These are phyloP conservation scores for Callochromis pleurospilus DNA, from an alignment of 2,113 vertebrate genomes.

Conservation along the genomic window DNA sequence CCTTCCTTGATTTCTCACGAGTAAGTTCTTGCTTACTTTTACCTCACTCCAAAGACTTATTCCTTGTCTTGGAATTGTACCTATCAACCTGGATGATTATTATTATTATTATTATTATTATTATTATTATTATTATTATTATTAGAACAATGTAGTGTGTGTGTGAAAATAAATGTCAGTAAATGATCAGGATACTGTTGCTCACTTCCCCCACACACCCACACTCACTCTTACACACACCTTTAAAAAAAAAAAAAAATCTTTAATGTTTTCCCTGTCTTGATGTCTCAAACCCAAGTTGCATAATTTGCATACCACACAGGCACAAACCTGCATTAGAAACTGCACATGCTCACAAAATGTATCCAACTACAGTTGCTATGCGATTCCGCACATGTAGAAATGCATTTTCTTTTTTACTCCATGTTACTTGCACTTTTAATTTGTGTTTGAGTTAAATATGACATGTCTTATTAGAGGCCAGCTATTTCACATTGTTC, in stretches of 20 bases:
- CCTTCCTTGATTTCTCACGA: background rate
- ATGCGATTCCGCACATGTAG: background rate
- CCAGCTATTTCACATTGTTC: background rate
- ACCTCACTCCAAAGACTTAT: background rate
- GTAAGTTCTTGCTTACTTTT: background rate
- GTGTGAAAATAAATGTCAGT: background rate
- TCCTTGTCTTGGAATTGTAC: background rate
- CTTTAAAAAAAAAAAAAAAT: background rate
- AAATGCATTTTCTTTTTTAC: background rate
- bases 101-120: accelerated
- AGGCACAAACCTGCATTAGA: background rate
- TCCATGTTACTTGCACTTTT: background rate
- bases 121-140: background rate
- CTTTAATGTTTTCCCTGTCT: background rate
- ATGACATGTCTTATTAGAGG: background rate
- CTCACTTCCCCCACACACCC: background rate
- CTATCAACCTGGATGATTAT: background rate
- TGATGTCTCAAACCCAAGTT: background rate
- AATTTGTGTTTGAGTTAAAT: background rate
- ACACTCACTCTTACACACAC: background rate
- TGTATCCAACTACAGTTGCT: background rate
- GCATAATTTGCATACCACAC: background rate
- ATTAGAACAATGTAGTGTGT: background rate
- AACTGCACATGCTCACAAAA: background rate
- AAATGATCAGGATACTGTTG: background rate